Evolutionary conservation across 2,888 invertebrate species (phyloP).

Genomic region (Sinhomidia bicolor): DNA sequence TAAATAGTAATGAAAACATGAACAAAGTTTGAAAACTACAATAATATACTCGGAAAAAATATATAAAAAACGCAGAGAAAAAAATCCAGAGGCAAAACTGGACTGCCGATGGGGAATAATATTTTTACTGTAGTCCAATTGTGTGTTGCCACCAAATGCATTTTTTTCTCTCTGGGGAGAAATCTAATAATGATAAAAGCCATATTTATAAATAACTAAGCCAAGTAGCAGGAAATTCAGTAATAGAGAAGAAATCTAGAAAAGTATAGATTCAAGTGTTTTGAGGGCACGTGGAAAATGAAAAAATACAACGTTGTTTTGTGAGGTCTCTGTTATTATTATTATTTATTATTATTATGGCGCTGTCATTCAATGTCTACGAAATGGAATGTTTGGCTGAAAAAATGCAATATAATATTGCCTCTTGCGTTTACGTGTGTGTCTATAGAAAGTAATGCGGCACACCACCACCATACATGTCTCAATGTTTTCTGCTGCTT

Average conservation of each 20-base stretch:
- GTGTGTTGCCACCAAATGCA: not conserved
- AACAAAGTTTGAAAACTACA: not conserved
- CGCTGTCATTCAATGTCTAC: conserved; percentile 5
- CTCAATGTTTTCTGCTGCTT: not conserved
- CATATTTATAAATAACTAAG: too few species aligned
- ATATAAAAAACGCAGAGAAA: not conserved
- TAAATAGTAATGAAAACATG: not conserved
- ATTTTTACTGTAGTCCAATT: too few species aligned
- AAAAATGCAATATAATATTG: not conserved
- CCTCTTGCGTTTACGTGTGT: not conserved
- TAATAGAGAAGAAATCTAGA: not conserved
- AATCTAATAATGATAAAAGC: conserved; percentile 33
- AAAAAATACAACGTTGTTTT: too few species aligned
- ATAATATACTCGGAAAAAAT: not conserved
- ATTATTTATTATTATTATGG: too few species aligned
- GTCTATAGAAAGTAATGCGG: not conserved
- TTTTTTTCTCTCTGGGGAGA: conserved; percentile 32
- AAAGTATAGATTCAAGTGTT: too few species aligned
- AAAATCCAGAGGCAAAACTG: not conserved
- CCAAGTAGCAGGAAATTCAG: not conserved
- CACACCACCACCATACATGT: not conserved
- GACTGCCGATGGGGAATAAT: too few species aligned
- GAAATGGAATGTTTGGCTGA: not conserved
- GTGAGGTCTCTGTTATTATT: too few species aligned
- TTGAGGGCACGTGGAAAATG: too few species aligned